Conservation (phyloP, 2,888 invertebrate genomes). For the Tineola bisselliella region DNA sequence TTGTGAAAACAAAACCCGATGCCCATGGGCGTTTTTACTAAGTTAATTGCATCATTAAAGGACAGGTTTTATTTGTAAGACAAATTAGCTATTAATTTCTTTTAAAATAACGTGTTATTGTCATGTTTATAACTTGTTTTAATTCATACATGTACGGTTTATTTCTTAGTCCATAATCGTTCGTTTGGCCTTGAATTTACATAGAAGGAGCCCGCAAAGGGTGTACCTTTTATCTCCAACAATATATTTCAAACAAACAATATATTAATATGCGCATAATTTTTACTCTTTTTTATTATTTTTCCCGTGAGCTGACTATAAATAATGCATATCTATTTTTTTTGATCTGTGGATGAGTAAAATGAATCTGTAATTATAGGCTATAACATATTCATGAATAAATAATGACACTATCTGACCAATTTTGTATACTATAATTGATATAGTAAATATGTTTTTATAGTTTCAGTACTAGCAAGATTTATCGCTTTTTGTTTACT, state of each 20-base stretch:
- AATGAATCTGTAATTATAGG: constrained; percentile 1
- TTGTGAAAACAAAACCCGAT: no score
- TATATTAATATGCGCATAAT: background rate
- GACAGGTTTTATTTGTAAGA: background rate
- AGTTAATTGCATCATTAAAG: background rate
- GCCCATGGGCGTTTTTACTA: background rate
- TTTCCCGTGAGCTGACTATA: background rate
- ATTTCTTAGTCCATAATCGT: background rate
- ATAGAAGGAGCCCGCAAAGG: background rate
- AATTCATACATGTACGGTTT: background rate
- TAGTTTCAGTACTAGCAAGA: background rate
- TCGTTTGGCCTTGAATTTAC: constrained; percentile 1
- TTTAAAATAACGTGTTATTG: background rate
- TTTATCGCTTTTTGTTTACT: no score
- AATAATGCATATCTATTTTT: constrained; percentile 7
- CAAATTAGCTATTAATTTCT: background rate
- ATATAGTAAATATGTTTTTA: background rate
- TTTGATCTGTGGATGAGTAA: background rate
- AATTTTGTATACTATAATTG: background rate
- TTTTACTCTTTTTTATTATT: background rate
- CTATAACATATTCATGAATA: background rate
- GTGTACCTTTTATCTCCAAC: background rate
- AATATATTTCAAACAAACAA: background rate
- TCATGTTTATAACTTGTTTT: background rate
- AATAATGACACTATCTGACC: background rate